Base-by-base conservation (phyloP, 2,113 vertebrate genomes). In the Maccullochella peelii region DNA sequence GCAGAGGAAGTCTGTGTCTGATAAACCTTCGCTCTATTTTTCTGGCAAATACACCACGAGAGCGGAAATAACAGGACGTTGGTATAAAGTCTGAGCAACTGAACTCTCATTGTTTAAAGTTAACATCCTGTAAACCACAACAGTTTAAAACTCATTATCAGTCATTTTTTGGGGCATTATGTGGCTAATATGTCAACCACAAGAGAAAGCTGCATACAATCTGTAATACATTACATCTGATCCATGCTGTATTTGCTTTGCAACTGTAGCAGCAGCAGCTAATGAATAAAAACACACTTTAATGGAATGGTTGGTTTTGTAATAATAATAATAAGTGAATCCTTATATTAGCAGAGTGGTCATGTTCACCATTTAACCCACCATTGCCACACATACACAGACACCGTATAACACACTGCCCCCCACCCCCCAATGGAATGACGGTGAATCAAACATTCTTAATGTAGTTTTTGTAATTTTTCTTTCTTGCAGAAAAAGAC, bases 1-100 rank as follows among this genome's bases (percentile, higher is more conserved):
- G 87, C 73, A 72, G 84, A 88, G 86, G 88, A 89, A 87, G 83
- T 75, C 52, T 75, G 86, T 49, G 88, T 86, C 80, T 90, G 89
- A 85, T 89, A 81, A 90, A 90, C 77, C 87, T 80, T 62, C 49
- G 47, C 76, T 62, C 66, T 27, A 80, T 91, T 77, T 55, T 82
- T 77, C 40, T 76, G 80, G 86, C 80, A 86, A 61, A 85, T 57
- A 59, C 71, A 67, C 33, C 78, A 72, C 27, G 67, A 9, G 67
- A 89, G 80, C n/a, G 52, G 82, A 88, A 91, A 92, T 87, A 91
- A 88, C 72, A 82, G 77, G 87, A 69, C 52, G 57, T 3, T 21
- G 70, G 54, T 85, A 73, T 40, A 70, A 77, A 62, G 75, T 83
- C 77, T 36, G 52, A 77, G 82, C 73, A 72, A 77, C 85, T 86